Evolutionary conservation across 2,888 invertebrate genomes (phyloP).

Genomic region (Meteorus cinctellus): DNA sequence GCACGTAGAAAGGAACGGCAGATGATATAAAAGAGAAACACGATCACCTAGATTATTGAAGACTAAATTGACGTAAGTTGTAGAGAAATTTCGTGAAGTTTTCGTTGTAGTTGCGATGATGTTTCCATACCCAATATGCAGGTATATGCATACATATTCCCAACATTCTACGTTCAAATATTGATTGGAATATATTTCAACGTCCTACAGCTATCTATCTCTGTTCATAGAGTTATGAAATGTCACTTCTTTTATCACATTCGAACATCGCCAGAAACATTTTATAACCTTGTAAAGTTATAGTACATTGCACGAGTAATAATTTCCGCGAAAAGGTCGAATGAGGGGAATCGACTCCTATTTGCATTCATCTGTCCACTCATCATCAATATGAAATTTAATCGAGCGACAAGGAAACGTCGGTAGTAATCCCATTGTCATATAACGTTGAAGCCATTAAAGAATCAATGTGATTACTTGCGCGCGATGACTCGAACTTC

Average conservation of each 20-base stretch:
- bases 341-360: background rate
- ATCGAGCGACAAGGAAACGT: slow-evolving; percentile 28
- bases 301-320: background rate
- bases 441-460: slow-evolving; percentile 36
- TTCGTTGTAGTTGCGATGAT: background rate
- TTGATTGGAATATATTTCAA: background rate
- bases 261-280: background rate
- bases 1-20: no score
- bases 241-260: background rate
- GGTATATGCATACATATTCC: background rate
- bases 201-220: background rate
- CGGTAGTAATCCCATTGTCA: slow-evolving; percentile 39
- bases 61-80: background rate
- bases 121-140: background rate
- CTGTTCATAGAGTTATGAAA: background rate
- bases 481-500: slow-evolving; percentile 25
- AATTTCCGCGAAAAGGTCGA: slow-evolving; percentile 2
- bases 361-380: background rate
- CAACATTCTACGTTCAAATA: background rate
- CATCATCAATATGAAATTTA: slow-evolving; percentile 14
- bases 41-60: background rate
- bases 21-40: background rate
- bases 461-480: slow-evolving; percentile 39
- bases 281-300: background rate
- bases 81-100: slow-evolving; percentile 5